Percentiles rank a stretch among this genome's conserved stretches.
phyloP scores from a whole-genome alignment of 2,113 vertebrate species.

The Coryphaenoides rupestris region DNA sequence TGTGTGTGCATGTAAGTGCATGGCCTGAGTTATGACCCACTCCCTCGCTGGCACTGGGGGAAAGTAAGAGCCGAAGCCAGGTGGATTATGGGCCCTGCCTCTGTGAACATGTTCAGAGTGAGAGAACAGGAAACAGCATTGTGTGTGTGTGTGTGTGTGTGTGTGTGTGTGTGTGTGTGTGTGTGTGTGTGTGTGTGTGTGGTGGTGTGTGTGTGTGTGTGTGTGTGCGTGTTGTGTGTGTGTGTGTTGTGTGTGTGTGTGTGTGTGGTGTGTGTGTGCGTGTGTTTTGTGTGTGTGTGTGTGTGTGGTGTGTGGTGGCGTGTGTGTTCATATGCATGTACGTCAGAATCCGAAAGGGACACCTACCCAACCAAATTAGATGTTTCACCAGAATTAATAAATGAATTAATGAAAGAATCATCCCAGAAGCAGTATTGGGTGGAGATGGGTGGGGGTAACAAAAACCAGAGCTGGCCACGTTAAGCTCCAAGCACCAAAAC shows the following conservation, averaged over 20 bases:
- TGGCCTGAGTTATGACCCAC: conserved; percentile 51
- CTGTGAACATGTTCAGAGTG: conserved; percentile 65
- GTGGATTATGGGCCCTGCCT: conserved; percentile 54
- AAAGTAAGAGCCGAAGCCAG: conserved; percentile 60
- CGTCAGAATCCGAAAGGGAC: too few relatives aligned
- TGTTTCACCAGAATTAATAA: too few relatives aligned
- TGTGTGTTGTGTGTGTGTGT: too few relatives aligned
- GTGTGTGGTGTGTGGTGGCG: too few relatives aligned
- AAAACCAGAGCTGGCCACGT: neutral
- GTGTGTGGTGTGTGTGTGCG: too few relatives aligned
- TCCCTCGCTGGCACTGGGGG: conserved; percentile 47
- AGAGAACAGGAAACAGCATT: conserved; percentile 23
- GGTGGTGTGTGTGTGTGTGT: neutral
- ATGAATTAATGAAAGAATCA: too few relatives aligned
- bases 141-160: conserved; percentile 21
- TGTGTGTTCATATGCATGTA: too few relatives aligned
- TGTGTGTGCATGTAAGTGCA: conserved; percentile 8
- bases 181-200: conserved; percentile 2
- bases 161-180: conserved; percentile 14
- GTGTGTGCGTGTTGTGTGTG: neutral
- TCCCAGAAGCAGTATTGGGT: too few relatives aligned
- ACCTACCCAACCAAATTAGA: too few relatives aligned
- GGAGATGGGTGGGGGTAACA: neutral
- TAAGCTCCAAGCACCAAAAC: neutral
- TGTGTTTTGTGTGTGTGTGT: neutral